Evolutionary conservation across 2,888 invertebrate genomes (phyloP), one percentile per base, ranked within the genome.

Genomic region (Lithophane socia): DNA sequence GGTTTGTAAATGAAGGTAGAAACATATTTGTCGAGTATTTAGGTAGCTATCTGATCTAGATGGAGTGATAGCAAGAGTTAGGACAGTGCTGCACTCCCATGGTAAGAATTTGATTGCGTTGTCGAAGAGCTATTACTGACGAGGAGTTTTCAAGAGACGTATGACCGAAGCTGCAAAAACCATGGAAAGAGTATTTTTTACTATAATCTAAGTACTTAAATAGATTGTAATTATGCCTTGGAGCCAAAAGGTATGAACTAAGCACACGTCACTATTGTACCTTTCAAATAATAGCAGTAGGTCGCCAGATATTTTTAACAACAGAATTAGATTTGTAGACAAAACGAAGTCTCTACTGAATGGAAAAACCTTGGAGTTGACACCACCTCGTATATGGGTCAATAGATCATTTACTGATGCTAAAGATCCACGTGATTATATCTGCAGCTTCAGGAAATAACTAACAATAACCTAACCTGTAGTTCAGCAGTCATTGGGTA

Each of bases 301-400:
- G 63, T 68, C 56, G 42, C 0, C 47, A 79, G 44, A 65, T 79
- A 71, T 72, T 61, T 71, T 83, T 56, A 74, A 82, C 79, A 72
- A 79, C 37, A 63, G 69, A 64, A 54, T 10, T 12, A 69, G 68
- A 61, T 73, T 75, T 58, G 58, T 44, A 67, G 49, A 75, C 47
- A 70, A 64, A n/a, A n/a, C 21, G 58, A 24, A 52, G 5, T 13
- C 21, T n/a, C 3, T 3, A 54, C 16, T 60, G 75, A 72, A 81
- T 68, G 42, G 21, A 52, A 71, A 77, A n/a, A 54, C 81, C 81
- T 84, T 84, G 81, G 0, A 7, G 42, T n/a, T 63, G 66, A 49
- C 37, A 65, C 13, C 16, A n/a, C 42, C 37, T 56, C 13, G 52
- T 49, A 12, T 29, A 12, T 75, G 47, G n/a, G 64, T 64, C 67